Percentiles rank a stretch among this genome's conserved stretches.
Conservation (phyloP, 2,888 invertebrate genomes). For the Epicampocera succincta region DNA sequence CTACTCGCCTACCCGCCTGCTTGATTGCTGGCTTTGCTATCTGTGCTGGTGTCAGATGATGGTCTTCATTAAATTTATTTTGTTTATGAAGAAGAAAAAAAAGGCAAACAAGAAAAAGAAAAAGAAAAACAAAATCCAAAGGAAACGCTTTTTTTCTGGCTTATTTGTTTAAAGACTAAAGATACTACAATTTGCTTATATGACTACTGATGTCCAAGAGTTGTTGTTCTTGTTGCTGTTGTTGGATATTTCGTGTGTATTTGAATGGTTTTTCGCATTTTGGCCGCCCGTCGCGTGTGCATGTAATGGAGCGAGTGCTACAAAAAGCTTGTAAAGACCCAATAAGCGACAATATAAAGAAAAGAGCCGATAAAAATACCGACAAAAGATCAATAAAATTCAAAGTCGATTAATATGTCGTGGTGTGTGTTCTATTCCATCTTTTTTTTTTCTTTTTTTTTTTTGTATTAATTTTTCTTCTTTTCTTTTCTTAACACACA, state of each 20-base stretch:
- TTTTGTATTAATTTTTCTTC: slow-evolving; percentile 9
- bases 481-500: slow-evolving; percentile 2
- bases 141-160: slow-evolving; percentile 11
- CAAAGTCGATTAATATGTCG: slow-evolving; percentile 68
- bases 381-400: slow-evolving; percentile 70
- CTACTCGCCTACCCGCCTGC: neutral
- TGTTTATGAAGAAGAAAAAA: slow-evolving; percentile 54
- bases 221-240: slow-evolving; percentile 65
- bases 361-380: slow-evolving; percentile 67
- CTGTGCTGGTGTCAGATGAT: slow-evolving; percentile 67
- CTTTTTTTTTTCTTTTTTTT: slow-evolving; percentile 19
- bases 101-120: too few species aligned
- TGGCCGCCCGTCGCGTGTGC: slow-evolving; percentile 72
- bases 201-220: slow-evolving; percentile 65
- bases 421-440: slow-evolving; percentile 66
- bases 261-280: slow-evolving; percentile 71
- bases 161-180: slow-evolving; percentile 22
- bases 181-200: slow-evolving; percentile 63
- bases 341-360: slow-evolving; percentile 63
- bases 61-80: slow-evolving; percentile 70
- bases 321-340: slow-evolving; percentile 60
- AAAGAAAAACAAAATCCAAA: slow-evolving; percentile 17
- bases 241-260: slow-evolving; percentile 72
- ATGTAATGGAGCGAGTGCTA: slow-evolving; percentile 59
- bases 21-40: slow-evolving; percentile 34